A percentile compares a stretch with the other conserved stretches of the same genome.
These are phyloP conservation scores for Drosophila imparisetae DNA, from an alignment of 2,888 invertebrate genomes.

Conservation along the genomic window DNA sequence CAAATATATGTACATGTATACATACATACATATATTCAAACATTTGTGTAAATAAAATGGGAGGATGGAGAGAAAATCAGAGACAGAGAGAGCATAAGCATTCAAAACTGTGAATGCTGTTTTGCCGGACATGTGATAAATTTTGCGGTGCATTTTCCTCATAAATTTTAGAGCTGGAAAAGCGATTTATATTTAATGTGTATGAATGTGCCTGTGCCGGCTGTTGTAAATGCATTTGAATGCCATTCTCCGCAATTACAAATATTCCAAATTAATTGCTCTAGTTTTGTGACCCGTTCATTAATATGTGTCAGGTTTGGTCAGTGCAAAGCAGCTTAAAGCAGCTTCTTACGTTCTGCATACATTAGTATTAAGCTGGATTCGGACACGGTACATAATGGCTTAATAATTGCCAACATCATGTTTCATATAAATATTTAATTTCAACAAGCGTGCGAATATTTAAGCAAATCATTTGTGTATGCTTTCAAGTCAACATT, in stretches of 20 bases:
- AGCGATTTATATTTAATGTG: constrained; percentile 61
- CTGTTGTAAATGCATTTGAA: constrained; percentile 29
- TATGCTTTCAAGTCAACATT: no score
- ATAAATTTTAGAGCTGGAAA: constrained; percentile 63
- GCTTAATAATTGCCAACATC: neutral
- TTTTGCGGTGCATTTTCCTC: constrained; percentile 69
- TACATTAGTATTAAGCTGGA: neutral
- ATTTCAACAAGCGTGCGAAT: constrained; percentile 1
- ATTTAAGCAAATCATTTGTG: neutral
- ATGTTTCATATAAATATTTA: constrained; percentile 1
- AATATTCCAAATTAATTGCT: constrained; percentile 62
- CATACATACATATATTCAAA: constrained; percentile 2
- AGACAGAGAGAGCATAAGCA: constrained; percentile 10
- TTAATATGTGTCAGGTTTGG: constrained; percentile 50
- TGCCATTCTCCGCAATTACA: constrained; percentile 45
- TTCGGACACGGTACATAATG: neutral
- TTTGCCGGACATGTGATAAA: constrained; percentile 67
- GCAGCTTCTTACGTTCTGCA: neutral
- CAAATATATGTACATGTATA: constrained; percentile 6
- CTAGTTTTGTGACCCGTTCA: constrained; percentile 52
- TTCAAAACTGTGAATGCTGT: constrained; percentile 35
- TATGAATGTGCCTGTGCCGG: constrained; percentile 5
- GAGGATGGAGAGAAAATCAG: neutral
- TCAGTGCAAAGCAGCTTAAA: constrained; percentile 6
- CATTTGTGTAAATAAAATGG: constrained; percentile 24